Conservation (phyloP, 2,888 invertebrate genomes). For the Leptinotarsa tumamoca region DNA sequence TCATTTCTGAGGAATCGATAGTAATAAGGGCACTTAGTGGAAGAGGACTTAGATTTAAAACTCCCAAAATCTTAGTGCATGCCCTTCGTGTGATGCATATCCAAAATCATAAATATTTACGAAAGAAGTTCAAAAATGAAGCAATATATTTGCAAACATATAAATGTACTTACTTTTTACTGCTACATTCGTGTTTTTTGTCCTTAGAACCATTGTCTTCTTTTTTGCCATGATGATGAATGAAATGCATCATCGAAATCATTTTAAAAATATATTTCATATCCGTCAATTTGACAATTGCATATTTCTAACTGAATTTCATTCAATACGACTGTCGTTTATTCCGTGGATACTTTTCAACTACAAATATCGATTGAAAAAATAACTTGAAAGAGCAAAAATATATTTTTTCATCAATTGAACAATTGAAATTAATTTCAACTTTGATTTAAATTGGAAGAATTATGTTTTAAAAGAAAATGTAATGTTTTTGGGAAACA, state of each 20-base stretch:
- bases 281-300: slow-evolving; percentile 14
- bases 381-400: background rate
- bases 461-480: too few species aligned
- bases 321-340: background rate
- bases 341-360: background rate
- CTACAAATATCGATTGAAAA: background rate
- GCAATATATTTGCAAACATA: background rate
- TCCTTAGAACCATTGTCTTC: background rate
- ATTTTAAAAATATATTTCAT: slow-evolving; percentile 13
- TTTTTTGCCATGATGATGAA: slow-evolving; percentile 17
- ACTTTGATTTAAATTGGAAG: too few species aligned
- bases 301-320: background rate
- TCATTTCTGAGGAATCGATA: too few species aligned
- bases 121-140: background rate
- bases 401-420: too few species aligned
- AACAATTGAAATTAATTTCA: too few species aligned
- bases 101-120: too few species aligned
- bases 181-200: background rate
- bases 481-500: too few species aligned
- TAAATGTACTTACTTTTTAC: slow-evolving; percentile 6
- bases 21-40: too few species aligned
- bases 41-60: too few species aligned
- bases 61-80: too few species aligned
- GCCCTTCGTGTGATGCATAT: too few species aligned
- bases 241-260: slow-evolving; percentile 22